Base-by-base conservation (phyloP, 2,113 vertebrate species). In the Brachionichthys hirsutus region DNA sequence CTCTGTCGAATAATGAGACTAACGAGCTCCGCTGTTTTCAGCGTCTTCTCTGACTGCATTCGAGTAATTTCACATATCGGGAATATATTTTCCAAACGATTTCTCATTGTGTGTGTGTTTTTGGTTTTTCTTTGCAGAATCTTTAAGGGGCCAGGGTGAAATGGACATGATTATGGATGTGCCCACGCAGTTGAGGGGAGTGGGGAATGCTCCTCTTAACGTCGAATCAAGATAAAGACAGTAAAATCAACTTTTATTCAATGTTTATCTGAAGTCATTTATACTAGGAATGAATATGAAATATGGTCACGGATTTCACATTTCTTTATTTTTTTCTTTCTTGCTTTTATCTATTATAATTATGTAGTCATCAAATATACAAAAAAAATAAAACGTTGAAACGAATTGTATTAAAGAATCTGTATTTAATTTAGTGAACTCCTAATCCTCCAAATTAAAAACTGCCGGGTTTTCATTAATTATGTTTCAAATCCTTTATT, bases 401-500 rank as follows among this genome's bases (percentile, higher is more conserved):
- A 18, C 22, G 9, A 22, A 17, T 46, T 24, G 55, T 47, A 13
- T 38, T 9, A 35, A 41, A 20, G 17, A 40, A 40, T 30, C 1
- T 46, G 34, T 35, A 48, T 19, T 51, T 46, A 70, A 20, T n/a
- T 42, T 62, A 41, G 62, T 42, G 30, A 60, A 67, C 55, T 16
- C 14, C 40, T 62, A 34, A 44, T 56, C 58, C 11, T 20, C 54
- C 56, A 63, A 34, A 75, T 76, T 83, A 73, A 81, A 86, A 85
- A 79, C 43, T 55, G 55, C 69, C 58, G 18, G 46, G 55, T 83
- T 19, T 75, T 40, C 55, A 78, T 50, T 62, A 56, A 45, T 71
- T 77, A 77, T 81, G 81, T 87, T 85, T 89, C 72, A 88, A 63
- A 77, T 92, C 86, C 91, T 93, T 93, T 93, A 91, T 93, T 91